phyloP scores from a whole-genome alignment of 2,113 vertebrate species.

The Pungitius pungitius region DNA sequence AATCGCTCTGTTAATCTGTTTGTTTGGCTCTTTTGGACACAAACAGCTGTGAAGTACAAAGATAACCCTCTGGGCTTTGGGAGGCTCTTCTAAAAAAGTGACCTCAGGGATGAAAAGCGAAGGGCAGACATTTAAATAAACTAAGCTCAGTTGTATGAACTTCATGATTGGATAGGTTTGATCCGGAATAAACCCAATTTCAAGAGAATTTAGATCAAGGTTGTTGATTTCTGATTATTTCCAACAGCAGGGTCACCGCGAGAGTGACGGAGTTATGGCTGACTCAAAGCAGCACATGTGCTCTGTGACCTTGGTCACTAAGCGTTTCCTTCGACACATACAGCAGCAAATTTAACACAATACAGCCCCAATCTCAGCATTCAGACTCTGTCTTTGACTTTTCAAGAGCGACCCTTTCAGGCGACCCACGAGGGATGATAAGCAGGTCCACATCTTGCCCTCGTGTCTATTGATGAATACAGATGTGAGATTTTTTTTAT shows the following conservation, averaged over 20 bases:
- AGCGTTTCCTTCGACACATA: background rate
- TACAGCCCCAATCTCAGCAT: constrained; percentile 30
- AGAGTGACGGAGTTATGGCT: background rate
- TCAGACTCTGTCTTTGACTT: constrained; percentile 69
- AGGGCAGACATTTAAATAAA: constrained; percentile 41
- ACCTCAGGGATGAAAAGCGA: constrained; percentile 47
- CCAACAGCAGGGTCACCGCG: background rate
- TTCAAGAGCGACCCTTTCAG: constrained; percentile 65
- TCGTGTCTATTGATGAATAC: constrained; percentile 65
- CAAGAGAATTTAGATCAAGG: background rate
- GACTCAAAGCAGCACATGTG: background rate
- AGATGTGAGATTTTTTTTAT: constrained; percentile 58
- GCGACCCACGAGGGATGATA: constrained; percentile 66
- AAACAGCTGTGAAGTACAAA: constrained; percentile 44
- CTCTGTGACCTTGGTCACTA: background rate
- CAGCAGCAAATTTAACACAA: background rate
- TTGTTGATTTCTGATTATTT: background rate
- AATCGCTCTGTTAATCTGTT: constrained; percentile 44
- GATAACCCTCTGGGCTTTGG: constrained; percentile 40
- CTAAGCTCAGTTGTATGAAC: constrained; percentile 38
- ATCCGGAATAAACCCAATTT: constrained; percentile 32
- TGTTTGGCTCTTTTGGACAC: constrained; percentile 25
- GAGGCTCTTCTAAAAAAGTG: constrained; percentile 45
- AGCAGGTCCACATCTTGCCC: constrained; percentile 68
- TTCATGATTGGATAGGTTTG: constrained; percentile 22